Base-by-base conservation (phyloP, 1,140 invertebrate genomes). In the Lordiphosa stackelbergi region DNA sequence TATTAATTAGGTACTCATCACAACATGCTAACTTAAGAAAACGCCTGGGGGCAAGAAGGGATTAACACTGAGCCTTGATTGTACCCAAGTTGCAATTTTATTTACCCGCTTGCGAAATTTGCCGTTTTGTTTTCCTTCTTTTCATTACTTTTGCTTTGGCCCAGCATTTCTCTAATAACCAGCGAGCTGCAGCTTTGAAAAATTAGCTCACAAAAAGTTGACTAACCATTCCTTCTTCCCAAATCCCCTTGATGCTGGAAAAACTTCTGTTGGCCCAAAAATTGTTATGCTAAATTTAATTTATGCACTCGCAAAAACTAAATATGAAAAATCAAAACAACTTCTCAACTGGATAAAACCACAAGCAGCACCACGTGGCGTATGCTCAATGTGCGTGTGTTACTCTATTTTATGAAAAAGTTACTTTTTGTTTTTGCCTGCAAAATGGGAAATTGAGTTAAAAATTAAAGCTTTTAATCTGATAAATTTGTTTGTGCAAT, bases 261-360 rank as follows among this genome's bases (percentile, higher is more conserved):
- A 55, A 65, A 69, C 56, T 69, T 69, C 35, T 55, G 53, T 45
- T 28, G 55, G 53, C 46, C 46, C 61, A 43, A 61, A 60, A 66
- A 69, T 59, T 59, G 51, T 60, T 59, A 55, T 57, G 49, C 41
- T 62, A 68, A 68, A 70, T 58, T 68, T 70, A 54, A 79, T 79
- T 79, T 78, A 78, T 73, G 66, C 63, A 71, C 53, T 71, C 54
- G 48, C 53, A 48, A 12, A 35, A 42, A 24, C n/a, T 46, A 28
- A 28, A 28, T 7, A 28, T 28, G 0, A 6, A 28, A 28, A 28
- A 28, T 28, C 24, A 28, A 28, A 28, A 7, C 24, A 22, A 55
- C 12, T 40, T 64, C 34, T 47, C 38, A 53, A 48, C 52, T 40
- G 45, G 55, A 43, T 54, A 65, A 51, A 69, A 38, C 66, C 66